Percentiles rank a stretch among this genome's conserved stretches.
Evolutionary conservation across 1,140 invertebrate genomes (phyloP).

Genomic region (Sminthurides bifidus): DNA sequence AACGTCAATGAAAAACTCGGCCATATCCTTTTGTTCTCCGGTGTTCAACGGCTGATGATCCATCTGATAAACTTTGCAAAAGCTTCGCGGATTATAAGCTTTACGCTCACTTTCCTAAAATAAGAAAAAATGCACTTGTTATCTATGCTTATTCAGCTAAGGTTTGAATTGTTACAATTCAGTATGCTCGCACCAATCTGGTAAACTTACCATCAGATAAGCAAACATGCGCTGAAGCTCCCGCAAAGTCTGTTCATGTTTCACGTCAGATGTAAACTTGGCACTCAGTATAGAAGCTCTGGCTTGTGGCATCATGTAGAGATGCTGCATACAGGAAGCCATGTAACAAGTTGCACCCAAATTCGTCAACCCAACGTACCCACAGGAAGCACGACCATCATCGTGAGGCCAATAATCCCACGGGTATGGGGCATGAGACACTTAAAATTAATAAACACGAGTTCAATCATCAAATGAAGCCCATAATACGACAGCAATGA

Average conservation of each 20-base stretch:
- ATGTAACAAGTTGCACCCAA: conserved; percentile 92
- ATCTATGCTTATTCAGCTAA: not conserved
- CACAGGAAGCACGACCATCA: conserved; percentile 81
- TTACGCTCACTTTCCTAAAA: conserved; percentile 78
- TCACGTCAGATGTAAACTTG: conserved; percentile 50
- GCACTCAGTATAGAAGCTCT: conserved; percentile 65
- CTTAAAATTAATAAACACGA: conserved; percentile 37
- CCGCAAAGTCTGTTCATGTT: conserved; percentile 67
- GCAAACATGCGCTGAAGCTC: conserved; percentile 92
- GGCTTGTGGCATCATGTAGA: conserved; percentile 87
- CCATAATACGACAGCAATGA: not conserved
- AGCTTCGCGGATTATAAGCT: conserved; percentile 85
- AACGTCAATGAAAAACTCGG: conserved; percentile 92
- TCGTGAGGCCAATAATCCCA: conserved; percentile 97
- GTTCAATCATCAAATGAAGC: not conserved
- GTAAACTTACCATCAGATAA: conserved; percentile 57
- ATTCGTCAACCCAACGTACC: conserved; percentile 87
- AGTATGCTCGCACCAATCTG: not conserved
- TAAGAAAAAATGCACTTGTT: conserved; percentile 5
- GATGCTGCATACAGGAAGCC: conserved; percentile 86
- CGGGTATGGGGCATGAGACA: conserved; percentile 69
- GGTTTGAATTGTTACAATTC: conserved; percentile 5
- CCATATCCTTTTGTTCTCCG: conserved; percentile 96
- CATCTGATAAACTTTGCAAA: conserved; percentile 95
- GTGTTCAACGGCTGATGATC: conserved; percentile 90